Percentiles rank a stretch among this genome's conserved stretches.
These are phyloP conservation scores for Anoplius nigerrimus DNA, from an alignment of 2,888 invertebrate species.

Conservation along the genomic window DNA sequence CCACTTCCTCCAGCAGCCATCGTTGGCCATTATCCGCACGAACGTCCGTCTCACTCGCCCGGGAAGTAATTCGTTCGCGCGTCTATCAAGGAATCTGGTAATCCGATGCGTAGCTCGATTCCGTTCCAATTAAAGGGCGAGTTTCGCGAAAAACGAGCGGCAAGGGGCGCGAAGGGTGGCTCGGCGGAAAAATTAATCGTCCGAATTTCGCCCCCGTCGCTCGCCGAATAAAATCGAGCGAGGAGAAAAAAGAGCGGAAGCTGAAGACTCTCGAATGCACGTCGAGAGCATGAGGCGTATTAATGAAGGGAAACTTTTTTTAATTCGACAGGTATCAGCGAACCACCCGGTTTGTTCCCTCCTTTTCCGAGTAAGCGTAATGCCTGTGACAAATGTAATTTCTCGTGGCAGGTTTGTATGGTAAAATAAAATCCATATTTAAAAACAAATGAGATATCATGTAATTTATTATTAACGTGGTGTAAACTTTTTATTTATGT, in stretches of 20 bases:
- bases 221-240: neutral
- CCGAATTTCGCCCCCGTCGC: neutral
- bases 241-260: neutral
- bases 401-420: neutral
- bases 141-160: neutral
- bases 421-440: too few species aligned
- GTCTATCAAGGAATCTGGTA: too few species aligned
- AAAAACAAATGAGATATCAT: too few species aligned
- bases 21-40: too few species aligned
- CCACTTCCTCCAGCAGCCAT: too few species aligned
- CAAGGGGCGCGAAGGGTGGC: neutral
- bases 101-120: too few species aligned
- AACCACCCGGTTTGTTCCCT: conserved; percentile 15
- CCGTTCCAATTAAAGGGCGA: too few species aligned
- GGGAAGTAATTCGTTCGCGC: too few species aligned
- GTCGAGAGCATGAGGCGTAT: conserved; percentile 46
- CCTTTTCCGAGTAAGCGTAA: neutral
- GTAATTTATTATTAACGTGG: too few species aligned
- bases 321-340: conserved; percentile 55
- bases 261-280: conserved; percentile 30
- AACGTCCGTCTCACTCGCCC: too few species aligned
- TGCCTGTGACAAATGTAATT: neutral
- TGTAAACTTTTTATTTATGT: too few species aligned
- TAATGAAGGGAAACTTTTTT: conserved; percentile 62
- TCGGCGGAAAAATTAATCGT: conserved; percentile 2